A percentile compares a stretch with the other conserved stretches of the same genome.
phyloP scores from a whole-genome alignment of 2,888 invertebrate species.

The Listrodromus nycthemerus region DNA sequence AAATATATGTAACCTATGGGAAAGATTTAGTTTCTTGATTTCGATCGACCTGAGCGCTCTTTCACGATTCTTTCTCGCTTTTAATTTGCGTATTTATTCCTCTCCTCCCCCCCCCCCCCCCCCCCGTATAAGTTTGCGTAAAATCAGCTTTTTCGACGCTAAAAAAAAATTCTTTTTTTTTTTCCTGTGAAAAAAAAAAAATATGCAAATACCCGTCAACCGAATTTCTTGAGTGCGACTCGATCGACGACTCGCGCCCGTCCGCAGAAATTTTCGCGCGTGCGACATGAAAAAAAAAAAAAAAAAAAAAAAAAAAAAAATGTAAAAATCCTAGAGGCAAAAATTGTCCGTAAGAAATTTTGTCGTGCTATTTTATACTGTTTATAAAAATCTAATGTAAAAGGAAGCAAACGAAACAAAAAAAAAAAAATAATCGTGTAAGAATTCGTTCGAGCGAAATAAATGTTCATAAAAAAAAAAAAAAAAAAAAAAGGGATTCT shows the following conservation, averaged over 20 bases:
- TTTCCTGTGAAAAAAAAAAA: constrained; percentile 41
- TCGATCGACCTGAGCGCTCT: not conserved
- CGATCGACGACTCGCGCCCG: not conserved
- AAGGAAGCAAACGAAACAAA: constrained; percentile 18
- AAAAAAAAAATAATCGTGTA: constrained; percentile 10
- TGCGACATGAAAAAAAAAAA: constrained; percentile 17
- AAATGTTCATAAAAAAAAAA: not conserved
- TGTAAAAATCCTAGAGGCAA: constrained; percentile 46
- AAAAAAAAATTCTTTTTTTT: too few relatives aligned
- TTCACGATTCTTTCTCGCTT: not conserved
- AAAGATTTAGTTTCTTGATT: constrained; percentile 17
- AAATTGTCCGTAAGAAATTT: constrained; percentile 60
- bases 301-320: constrained; percentile 6
- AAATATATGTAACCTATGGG: constrained; percentile 6
- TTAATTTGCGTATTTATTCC: not conserved
- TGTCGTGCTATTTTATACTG: constrained; percentile 66
- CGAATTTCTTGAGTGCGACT: not conserved
- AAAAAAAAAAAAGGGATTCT: constrained; percentile 37
- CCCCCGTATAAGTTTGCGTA: constrained; percentile 1
- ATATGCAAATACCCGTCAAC: not conserved
- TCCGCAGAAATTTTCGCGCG: not conserved
- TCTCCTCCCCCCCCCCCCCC: not conserved
- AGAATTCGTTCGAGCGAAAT: constrained; percentile 28
- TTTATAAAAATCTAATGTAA: constrained; percentile 57
- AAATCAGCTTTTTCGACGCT: too few relatives aligned